Conservation (phyloP, 1,140 invertebrate species). For the Drosophila arawakana region DNA sequence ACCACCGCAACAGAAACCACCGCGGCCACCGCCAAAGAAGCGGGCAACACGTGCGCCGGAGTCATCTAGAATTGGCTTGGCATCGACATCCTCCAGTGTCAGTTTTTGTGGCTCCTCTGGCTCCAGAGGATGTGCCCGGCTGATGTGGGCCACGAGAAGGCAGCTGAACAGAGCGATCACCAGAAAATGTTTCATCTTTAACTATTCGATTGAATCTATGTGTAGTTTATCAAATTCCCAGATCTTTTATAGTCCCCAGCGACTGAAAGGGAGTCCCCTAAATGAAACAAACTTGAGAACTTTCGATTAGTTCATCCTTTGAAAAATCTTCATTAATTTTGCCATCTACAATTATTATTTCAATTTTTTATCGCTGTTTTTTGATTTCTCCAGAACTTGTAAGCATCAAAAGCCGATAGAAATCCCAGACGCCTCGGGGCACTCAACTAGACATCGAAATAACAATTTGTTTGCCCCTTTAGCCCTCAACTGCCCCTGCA, state of each 20-base stretch:
- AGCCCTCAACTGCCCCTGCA: neutral
- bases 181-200: slow-evolving; percentile 63
- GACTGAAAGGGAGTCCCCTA: slow-evolving; percentile 51
- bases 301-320: slow-evolving; percentile 43
- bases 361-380: slow-evolving; percentile 1
- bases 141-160: slow-evolving; percentile 23
- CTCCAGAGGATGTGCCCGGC: slow-evolving; percentile 44
- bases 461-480: slow-evolving; percentile 8
- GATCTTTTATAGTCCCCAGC: slow-evolving; percentile 53
- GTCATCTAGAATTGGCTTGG: slow-evolving; percentile 41
- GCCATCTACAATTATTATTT: slow-evolving; percentile 45
- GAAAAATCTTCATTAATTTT: slow-evolving; percentile 53
- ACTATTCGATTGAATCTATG: slow-evolving; percentile 48
- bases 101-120: slow-evolving; percentile 29
- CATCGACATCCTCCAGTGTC: slow-evolving; percentile 56
- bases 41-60: slow-evolving; percentile 39
- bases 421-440: slow-evolving; percentile 46
- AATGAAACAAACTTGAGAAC: neutral
- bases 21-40: slow-evolving; percentile 45
- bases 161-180: slow-evolving; percentile 32
- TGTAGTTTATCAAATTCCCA: neutral
- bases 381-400: slow-evolving; percentile 60
- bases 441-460: neutral
- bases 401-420: slow-evolving; percentile 29
- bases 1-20: slow-evolving; percentile 42